These are phyloP conservation scores for Apis dorsata DNA, from an alignment of 1,140 invertebrate species.

Conservation along the genomic window DNA sequence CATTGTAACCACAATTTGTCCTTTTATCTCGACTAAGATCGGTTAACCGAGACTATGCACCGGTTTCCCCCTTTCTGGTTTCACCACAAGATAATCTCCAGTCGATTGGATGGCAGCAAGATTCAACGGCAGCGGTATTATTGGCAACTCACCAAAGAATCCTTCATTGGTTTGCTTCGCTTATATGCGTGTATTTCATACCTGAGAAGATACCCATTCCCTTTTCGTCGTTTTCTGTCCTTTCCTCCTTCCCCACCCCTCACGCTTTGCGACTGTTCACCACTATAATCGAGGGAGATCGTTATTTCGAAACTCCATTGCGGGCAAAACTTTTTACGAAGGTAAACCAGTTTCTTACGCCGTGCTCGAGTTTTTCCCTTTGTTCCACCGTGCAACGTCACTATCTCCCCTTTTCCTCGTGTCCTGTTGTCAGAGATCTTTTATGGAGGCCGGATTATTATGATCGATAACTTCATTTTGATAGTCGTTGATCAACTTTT, in stretches of 20 bases:
- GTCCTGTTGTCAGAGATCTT: neutral
- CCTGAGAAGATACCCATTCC: neutral
- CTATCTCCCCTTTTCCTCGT: neutral
- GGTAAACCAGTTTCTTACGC: conserved; percentile 36
- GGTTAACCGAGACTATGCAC: conserved; percentile 30
- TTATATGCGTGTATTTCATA: conserved; percentile 35
- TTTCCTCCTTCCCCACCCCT: neutral
- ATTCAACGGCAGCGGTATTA: conserved; percentile 22
- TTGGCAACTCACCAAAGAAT: conserved; percentile 26
- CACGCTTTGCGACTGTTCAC: too few species aligned
- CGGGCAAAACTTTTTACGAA: conserved; percentile 23
- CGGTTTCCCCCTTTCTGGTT: conserved; percentile 47
- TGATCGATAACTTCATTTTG: neutral
- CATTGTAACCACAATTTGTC: conserved; percentile 72
- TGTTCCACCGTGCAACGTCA: neutral
- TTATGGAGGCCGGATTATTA: neutral
- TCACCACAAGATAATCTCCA: conserved; percentile 29
- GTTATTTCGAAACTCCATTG: conserved; percentile 34
- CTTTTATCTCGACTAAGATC: conserved; percentile 65
- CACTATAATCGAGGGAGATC: conserved; percentile 31
- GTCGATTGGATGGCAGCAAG: conserved; percentile 7
- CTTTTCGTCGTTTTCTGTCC: neutral
- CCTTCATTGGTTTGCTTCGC: conserved; percentile 4
- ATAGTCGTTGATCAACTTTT: neutral
- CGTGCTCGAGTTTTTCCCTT: conserved; percentile 2